These are phyloP conservation scores for Pristionchus fissidentatus DNA, from an alignment of 2,888 invertebrate genomes.

Conservation along the genomic window DNA sequence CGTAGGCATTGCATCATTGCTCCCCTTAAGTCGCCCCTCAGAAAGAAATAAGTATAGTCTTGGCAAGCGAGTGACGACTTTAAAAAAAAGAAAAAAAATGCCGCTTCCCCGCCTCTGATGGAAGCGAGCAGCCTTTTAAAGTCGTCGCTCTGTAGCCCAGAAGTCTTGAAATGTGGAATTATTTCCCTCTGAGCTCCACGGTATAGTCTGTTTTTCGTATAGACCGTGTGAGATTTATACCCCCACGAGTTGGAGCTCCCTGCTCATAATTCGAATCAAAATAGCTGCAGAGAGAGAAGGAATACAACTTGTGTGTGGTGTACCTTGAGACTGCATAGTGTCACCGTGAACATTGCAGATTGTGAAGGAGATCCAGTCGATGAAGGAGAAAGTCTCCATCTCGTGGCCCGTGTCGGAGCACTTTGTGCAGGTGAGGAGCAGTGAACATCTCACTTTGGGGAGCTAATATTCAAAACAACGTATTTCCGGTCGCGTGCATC, in stretches of 20 bases:
- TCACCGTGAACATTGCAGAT: slow-evolving; percentile 50
- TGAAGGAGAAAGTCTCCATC: slow-evolving; percentile 60
- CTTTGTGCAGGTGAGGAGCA: slow-evolving; percentile 59
- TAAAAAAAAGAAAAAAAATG: too few relatives aligned
- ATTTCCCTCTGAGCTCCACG: too few relatives aligned
- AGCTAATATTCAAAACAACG: slow-evolving; percentile 31
- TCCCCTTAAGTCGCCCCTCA: too few relatives aligned
- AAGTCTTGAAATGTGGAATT: too few relatives aligned
- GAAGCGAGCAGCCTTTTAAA: too few relatives aligned
- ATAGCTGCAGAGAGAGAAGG: not conserved
- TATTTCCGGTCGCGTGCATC: slow-evolving; percentile 8
- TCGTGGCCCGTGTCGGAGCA: slow-evolving; percentile 65
- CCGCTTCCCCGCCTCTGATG: too few relatives aligned
- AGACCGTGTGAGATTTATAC: not conserved
- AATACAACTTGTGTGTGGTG: not conserved
- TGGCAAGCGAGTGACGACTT: too few relatives aligned
- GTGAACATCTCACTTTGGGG: not conserved
- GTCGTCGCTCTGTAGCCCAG: too few relatives aligned
- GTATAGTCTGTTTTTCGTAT: slow-evolving; percentile 18
- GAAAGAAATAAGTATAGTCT: too few relatives aligned
- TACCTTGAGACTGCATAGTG: not conserved
- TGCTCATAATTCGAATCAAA: slow-evolving; percentile 41
- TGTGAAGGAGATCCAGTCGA: slow-evolving; percentile 58
- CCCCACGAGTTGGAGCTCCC: too few relatives aligned
- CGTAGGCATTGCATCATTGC: slow-evolving; percentile 27